phyloP scores from a whole-genome alignment of 2,797 vertebrate genomes.

The Hafferia zeledoni region DNA sequence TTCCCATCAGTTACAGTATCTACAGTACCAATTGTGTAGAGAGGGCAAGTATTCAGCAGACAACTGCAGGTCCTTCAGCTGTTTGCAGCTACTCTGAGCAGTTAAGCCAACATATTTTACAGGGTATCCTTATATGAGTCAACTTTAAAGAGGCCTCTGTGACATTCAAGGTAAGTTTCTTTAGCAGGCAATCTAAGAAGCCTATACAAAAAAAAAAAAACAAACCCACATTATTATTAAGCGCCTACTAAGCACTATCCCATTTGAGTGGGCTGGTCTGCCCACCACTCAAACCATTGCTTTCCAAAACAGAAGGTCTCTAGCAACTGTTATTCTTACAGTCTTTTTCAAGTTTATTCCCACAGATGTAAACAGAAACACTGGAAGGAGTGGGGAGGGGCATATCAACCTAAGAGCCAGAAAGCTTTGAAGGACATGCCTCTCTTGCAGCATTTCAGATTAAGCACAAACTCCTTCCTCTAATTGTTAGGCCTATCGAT shows the following conservation, averaged over 20 bases:
- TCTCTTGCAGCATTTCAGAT: background rate
- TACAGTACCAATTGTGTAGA: background rate
- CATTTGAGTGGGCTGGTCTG: background rate
- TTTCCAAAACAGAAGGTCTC: background rate
- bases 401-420: background rate
- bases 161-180: background rate
- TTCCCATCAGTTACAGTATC: background rate
- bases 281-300: background rate
- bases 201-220: background rate
- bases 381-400: accelerated
- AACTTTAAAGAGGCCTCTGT: background rate
- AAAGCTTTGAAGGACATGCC: background rate
- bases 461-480: background rate
- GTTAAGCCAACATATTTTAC: background rate
- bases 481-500: background rate
- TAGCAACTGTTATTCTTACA: background rate
- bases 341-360: background rate
- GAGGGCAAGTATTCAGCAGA: background rate
- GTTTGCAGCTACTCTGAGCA: background rate
- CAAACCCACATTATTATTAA: background rate
- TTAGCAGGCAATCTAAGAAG: background rate
- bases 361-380: background rate
- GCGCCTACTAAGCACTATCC: background rate
- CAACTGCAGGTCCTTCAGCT: background rate
- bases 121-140: background rate